A percentile compares a stretch with the other conserved stretches of the same genome.
Conservation (phyloP, 2,113 vertebrate genomes). For the Ctenodactylus gundi region DNA sequence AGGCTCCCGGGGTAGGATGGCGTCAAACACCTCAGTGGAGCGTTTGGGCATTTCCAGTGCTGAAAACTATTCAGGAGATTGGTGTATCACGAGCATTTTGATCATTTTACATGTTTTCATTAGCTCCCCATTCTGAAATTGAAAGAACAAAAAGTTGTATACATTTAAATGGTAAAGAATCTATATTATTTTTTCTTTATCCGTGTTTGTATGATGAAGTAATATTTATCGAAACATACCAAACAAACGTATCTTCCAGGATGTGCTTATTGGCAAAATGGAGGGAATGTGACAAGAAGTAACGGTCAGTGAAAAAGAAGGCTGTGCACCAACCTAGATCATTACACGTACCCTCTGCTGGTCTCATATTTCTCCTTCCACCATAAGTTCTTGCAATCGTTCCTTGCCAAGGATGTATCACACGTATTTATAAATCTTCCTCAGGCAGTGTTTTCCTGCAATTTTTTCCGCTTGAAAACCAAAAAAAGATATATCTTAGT, state of each 20-base stretch:
- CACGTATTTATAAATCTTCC: conserved; percentile 26
- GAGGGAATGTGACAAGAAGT: background rate
- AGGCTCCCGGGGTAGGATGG: too few relatives aligned
- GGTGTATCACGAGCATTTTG: background rate
- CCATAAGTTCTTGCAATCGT: conserved; percentile 32
- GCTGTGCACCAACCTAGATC: background rate
- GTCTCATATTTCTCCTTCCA: conserved; percentile 25
- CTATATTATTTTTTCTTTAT: background rate
- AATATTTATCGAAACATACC: background rate
- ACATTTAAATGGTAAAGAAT: background rate
- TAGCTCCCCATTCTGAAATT: background rate
- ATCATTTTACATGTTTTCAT: background rate
- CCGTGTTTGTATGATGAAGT: background rate
- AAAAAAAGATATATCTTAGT: background rate
- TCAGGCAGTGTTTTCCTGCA: conserved; percentile 39
- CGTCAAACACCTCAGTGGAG: too few relatives aligned
- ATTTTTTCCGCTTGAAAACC: conserved; percentile 43
- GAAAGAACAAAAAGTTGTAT: background rate
- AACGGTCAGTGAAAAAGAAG: conserved; percentile 1
- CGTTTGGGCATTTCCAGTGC: background rate
- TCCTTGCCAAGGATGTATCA: conserved; percentile 48
- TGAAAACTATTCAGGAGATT: background rate
- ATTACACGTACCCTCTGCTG: conserved; percentile 33
- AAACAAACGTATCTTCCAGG: background rate
- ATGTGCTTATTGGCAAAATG: background rate